These are phyloP conservation scores for Xiphorhynchus elegans DNA, from an alignment of 2,113 vertebrate species.

Conservation along the genomic window DNA sequence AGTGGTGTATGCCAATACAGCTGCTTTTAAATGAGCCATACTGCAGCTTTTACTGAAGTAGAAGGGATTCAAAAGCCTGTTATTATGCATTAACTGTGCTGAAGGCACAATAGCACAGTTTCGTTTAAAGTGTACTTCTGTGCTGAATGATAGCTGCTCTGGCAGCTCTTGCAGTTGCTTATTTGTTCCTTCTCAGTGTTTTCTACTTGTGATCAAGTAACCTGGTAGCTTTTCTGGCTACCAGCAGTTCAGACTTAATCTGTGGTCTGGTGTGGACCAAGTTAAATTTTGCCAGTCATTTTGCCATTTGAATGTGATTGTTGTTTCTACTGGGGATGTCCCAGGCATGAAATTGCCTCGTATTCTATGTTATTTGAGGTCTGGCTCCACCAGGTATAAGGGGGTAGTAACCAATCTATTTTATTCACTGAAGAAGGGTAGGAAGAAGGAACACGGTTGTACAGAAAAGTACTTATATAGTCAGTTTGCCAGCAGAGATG, in stretches of 20 bases:
- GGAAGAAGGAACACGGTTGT: not conserved
- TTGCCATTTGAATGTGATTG: not conserved
- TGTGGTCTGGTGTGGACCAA: not conserved
- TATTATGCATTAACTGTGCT: conserved; percentile 15
- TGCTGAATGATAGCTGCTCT: not conserved
- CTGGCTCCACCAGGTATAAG: not conserved
- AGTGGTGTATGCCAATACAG: not conserved
- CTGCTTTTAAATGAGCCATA: conserved; percentile 13
- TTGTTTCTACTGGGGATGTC: not conserved
- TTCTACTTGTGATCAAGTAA: not conserved
- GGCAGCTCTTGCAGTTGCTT: not conserved
- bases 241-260: not conserved
- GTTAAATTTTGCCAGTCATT: not conserved
- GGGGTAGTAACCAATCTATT: not conserved
- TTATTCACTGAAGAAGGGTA: not conserved
- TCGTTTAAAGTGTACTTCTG: not conserved
- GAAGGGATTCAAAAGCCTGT: conserved; percentile 3
- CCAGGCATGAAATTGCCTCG: not conserved
- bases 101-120: not conserved
- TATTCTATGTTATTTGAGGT: not conserved
- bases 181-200: not conserved
- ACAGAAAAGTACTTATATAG: not conserved
- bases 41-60: not conserved
- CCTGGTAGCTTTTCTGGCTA: not conserved
- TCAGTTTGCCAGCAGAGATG: not conserved